phyloP scores from a whole-genome alignment of 2,888 invertebrate genomes.

The Megastigmus dorsalis region DNA sequence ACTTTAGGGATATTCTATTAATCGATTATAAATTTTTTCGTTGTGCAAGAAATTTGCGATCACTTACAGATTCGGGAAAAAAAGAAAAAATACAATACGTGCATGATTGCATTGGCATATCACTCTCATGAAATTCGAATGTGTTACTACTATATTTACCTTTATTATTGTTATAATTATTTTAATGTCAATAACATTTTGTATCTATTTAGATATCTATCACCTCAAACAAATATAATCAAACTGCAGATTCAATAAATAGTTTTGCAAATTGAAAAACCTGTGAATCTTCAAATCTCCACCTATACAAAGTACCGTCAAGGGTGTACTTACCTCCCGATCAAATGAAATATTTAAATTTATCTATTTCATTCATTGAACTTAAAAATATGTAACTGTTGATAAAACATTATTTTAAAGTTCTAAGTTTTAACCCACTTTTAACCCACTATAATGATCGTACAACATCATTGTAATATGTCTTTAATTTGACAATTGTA shows the following conservation, averaged over 20 bases:
- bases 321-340: no score
- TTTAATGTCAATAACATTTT: slow-evolving; percentile 56
- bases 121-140: slow-evolving; percentile 49
- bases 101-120: slow-evolving; percentile 51
- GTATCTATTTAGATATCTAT: slow-evolving; percentile 56
- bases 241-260: slow-evolving; percentile 61
- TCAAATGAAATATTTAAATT: no score
- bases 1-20: slow-evolving; percentile 44
- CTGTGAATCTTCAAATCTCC: slow-evolving; percentile 9
- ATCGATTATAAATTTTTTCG: slow-evolving; percentile 30
- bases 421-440: no score
- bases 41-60: slow-evolving; percentile 43
- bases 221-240: slow-evolving; percentile 55
- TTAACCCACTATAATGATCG: no score
- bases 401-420: no score
- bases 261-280: slow-evolving; percentile 64
- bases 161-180: slow-evolving; percentile 54
- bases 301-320: no score
- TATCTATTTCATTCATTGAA: no score
- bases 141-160: slow-evolving; percentile 52
- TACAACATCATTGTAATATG: no score
- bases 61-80: slow-evolving; percentile 27
- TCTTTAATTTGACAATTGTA: no score
- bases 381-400: no score
- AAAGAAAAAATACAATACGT: no score